Evolutionary conservation across 1,140 invertebrate species (phyloP).

Genomic region (Leguminivora glycinivorella): DNA sequence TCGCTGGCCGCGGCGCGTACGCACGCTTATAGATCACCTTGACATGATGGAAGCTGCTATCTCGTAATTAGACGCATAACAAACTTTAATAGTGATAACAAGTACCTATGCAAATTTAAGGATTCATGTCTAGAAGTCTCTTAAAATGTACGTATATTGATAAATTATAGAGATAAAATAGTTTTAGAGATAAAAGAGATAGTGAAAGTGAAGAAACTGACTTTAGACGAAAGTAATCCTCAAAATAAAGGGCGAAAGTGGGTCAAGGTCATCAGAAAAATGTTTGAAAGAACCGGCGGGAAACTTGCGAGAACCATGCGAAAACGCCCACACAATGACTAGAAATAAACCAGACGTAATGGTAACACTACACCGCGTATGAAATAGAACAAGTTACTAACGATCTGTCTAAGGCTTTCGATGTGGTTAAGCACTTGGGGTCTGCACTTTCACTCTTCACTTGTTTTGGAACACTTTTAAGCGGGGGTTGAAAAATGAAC

Average conservation of each 20-base stretch:
- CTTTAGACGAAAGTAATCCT: constrained; percentile 10
- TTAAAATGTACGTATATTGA: too few species aligned
- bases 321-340: constrained; percentile 36
- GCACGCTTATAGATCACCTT: constrained; percentile 48
- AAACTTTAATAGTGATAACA: background rate
- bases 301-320: constrained; percentile 24
- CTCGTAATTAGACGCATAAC: constrained; percentile 15
- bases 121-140: too few species aligned
- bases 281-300: constrained; percentile 2
- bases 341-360: constrained; percentile 71
- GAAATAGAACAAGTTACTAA: constrained; percentile 33
- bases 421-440: background rate
- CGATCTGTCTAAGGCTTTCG: background rate
- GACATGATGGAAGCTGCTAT: constrained; percentile 46
- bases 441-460: background rate
- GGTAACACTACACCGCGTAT: constrained; percentile 67
- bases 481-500: constrained; percentile 22
- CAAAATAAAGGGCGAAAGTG: constrained; percentile 41
- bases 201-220: background rate
- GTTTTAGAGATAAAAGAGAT: background rate
- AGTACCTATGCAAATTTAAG: too few species aligned
- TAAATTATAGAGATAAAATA: background rate
- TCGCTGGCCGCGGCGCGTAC: constrained; percentile 7
- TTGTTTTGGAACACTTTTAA: background rate
- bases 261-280: constrained; percentile 64